Evolutionary conservation across 2,797 vertebrate species (phyloP), one percentile per base, ranked within the genome.

Genomic region (Syngnathus acus): DNA sequence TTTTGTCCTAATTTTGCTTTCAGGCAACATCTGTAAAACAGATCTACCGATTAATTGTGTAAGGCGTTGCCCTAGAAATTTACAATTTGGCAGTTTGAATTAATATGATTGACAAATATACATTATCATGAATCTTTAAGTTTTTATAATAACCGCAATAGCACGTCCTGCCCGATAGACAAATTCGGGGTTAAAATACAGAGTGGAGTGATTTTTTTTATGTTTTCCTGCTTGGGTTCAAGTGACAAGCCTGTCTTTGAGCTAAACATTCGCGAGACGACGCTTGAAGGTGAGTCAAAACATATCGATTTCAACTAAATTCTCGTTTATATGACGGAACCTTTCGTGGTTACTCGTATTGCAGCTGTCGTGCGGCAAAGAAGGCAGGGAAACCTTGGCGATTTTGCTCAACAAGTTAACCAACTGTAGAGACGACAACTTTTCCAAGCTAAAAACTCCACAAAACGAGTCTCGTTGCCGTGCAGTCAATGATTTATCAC

Each of bases 321-420:
- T 51, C 9, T 23, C 32, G 4, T 10, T 65, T 1, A 50, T 14
- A 37, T 45, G 2, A 0, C 7, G 5, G 9, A 0, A 5, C 17
- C 42, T 59, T 57, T 23, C 0, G 37, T 23, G n/a, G 5, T 0
- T 8, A 0, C 0, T 10, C 2, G 4, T 21, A 2, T 26, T 23
- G 4, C 42, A 23, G 1, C 40, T 5, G 38, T 55, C 6, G 4
- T 2, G 10, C 9, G 23, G 7, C 17, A 19, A 8, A 1, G 17
- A n/a, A 6, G 26, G 2, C n/a, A 53, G 3, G 2, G 8, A 19
- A 51, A n/a, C 17, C 6, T 57, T 37, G 26, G 2, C 4, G 42
- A 2, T 1, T 43, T 66, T 14, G 54, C 10, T 77, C 64, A 77
- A 79, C 75, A 81, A 78, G 71, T 81, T 70, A 66, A 70, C 64